Base-by-base conservation (phyloP, 2,797 vertebrate species). In the Morelia viridis region DNA sequence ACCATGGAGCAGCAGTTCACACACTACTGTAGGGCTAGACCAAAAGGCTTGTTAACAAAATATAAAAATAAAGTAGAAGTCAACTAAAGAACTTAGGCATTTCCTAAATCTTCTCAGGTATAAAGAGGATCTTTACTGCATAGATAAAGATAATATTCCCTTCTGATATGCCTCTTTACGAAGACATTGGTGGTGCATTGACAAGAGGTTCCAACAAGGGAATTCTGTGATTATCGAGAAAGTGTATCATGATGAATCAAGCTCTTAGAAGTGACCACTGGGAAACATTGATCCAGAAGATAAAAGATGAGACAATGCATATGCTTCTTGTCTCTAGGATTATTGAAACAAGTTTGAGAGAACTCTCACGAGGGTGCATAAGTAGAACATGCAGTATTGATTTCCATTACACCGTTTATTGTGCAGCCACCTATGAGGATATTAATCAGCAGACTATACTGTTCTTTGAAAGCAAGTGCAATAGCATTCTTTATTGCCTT, bases 331-430 rank as follows among this genome's bases (percentile, higher is more conserved):
- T 89, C 76, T 60, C 26, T 60, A 35, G 62, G 83, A 76, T 85
- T 53, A 68, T 28, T 1, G 2, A 2, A 88, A 85, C 28, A 90
- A 24, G 2, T 10, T 0, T 11, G 0, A 60, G 56, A 58, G 1
- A 0, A 85, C 31, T 0, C 0, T 12, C 92, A 22, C 2, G 1
- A 46, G 26, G 0, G 71, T 28, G 5, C 58, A 71, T 80, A 91
- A 93, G 62, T 35, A 56, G 62, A 88, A 13, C 89, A 58, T 61
- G 28, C 28, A 7, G 12, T 17, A 65, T 15, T 15, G 41, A 24
- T 26, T 88, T 88, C 89, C 89, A 90, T 90, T 92, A 90, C n/a
- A 15, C 15, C 53, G 28, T 93, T 90, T 90, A 91, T 83, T 85
- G 56, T 85, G 62, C 56, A 60, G 17, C 90, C 50, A 87, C 65